Percentiles rank a stretch among this genome's conserved stretches.
These are phyloP conservation scores for Pitangus sulphuratus DNA, from an alignment of 2,797 vertebrate species.

Conservation along the genomic window DNA sequence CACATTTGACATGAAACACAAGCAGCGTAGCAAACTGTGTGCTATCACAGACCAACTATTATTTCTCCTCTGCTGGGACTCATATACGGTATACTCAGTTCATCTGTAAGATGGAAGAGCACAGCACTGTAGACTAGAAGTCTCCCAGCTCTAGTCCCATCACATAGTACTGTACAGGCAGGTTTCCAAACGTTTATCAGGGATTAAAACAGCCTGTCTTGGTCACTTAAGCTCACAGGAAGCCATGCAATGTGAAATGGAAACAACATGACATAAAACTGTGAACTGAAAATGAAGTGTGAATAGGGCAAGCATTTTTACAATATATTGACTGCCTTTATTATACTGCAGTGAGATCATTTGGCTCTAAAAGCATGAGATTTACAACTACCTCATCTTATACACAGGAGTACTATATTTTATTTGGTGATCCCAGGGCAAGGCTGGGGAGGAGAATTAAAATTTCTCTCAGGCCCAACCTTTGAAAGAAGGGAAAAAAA, in stretches of 20 bases:
- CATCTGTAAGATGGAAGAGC: neutral
- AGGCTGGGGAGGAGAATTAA: neutral
- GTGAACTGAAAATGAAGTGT: neutral
- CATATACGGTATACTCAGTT: neutral
- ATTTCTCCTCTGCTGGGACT: neutral
- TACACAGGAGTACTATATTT: neutral
- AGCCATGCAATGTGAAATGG: neutral
- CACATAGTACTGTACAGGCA: no score
- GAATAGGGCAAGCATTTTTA: neutral
- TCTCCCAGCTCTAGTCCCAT: neutral
- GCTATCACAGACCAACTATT: neutral
- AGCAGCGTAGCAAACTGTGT: neutral
- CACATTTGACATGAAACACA: neutral
- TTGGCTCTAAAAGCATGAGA: neutral
- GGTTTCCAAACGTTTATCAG: neutral
- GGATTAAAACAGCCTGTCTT: neutral
- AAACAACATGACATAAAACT: neutral
- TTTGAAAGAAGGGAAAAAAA: neutral
- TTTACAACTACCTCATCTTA: conserved; percentile 7
- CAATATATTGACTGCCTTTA: neutral
- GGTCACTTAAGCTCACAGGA: neutral
- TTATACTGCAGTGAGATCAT: neutral
- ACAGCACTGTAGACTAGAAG: neutral
- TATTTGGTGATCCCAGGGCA: neutral
- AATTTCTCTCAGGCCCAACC: neutral